Evolutionary conservation across 2,888 invertebrate genomes (phyloP), one percentile per base, ranked within the genome.

Genomic region (Apodemia hepburni): DNA sequence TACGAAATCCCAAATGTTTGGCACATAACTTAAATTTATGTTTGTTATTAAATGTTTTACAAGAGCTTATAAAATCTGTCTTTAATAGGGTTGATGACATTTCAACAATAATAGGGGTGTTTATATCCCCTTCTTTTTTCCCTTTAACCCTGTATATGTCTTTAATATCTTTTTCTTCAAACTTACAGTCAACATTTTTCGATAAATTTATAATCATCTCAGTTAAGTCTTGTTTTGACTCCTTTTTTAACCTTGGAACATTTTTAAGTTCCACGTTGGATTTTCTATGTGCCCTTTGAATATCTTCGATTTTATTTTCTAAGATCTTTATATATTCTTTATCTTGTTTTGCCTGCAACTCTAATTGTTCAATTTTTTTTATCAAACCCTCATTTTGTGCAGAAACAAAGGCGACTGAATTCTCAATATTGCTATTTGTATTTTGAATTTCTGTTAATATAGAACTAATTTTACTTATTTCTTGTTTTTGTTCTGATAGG

Each of bases 21-120:
- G 69, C 67, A 9, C 64, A 61, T 11, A 70, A 27, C 38, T 66
- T 67, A 17, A 35, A 60, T 61, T 67, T 66, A 22, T 69, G 62
- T 42, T 63, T 66, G 3, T 57, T 58, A 58, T 70, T 71, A 60
- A 65, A 70, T 0, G 47, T 17, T 47, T 68, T 69, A 8, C 58
- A 51, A 47, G 49, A 65, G 61, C 66, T 65, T 0, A 71, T 57
- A 1, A 69, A 7, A 5, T 69, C 65, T 12, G 64, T 62, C 47
- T 62, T 69, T 6, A 61, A 11, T 1, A 65, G 15, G 8, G 64
- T 58, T 1, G 68, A 67, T 1, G 38, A n/a, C 0, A 51, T 60
- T 58, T 67, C 65, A 29, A 66, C 59, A 0, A 68, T 58, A 22
- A 68, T 60, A 2, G 66, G 61, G 11, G 63, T 22, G 12, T 60